These are phyloP conservation scores for Tyrannus savana DNA, from an alignment of 2,113 vertebrate species.

Conservation along the genomic window DNA sequence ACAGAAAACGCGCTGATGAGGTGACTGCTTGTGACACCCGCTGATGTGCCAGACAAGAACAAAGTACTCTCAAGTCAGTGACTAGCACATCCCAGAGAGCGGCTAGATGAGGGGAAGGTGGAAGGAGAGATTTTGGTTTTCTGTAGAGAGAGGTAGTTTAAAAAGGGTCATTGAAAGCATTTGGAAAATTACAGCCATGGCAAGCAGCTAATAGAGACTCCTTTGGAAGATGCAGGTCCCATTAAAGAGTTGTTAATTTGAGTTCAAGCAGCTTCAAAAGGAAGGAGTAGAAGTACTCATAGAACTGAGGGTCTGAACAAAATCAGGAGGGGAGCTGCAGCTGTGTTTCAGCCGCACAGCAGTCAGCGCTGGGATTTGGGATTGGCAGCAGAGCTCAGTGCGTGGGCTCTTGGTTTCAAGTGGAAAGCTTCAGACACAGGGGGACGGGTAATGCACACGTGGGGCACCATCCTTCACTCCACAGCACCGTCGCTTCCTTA, in stretches of 20 bases:
- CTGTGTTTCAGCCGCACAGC: neutral
- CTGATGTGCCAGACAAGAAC: neutral
- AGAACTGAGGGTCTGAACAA: neutral
- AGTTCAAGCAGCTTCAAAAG: slow-evolving; percentile 11
- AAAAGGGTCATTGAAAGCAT: neutral
- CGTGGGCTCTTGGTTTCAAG: neutral
- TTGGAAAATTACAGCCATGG: neutral
- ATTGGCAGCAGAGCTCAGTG: neutral
- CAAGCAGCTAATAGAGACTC: neutral
- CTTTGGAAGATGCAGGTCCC: neutral
- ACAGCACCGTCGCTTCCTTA: neutral
- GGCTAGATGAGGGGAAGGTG: neutral
- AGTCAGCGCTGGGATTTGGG: neutral
- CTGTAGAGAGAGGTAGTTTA: neutral
- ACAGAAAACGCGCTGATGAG: neutral
- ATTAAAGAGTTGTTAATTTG: neutral
- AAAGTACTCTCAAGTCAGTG: neutral
- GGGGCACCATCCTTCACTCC: rapidly evolving
- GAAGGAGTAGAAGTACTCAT: neutral
- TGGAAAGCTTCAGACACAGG: neutral
- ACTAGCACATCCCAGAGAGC: neutral
- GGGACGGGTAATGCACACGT: neutral
- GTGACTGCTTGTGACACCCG: neutral
- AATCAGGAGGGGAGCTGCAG: neutral
- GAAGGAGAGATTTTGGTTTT: neutral